Conservation (phyloP, 2,888 invertebrate species). For the Eumacrocentrus americanus region DNA sequence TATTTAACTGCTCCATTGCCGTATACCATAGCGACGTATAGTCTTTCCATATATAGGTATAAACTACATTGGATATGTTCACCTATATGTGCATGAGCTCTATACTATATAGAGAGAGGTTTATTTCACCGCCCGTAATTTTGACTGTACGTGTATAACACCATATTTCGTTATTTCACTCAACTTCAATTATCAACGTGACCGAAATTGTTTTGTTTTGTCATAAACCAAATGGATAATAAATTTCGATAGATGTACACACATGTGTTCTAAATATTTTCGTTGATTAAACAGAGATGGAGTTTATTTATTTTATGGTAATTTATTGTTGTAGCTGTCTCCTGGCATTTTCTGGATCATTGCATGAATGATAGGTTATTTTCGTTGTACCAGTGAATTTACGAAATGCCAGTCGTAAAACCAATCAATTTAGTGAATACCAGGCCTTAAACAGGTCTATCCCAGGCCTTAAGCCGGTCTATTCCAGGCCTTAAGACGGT, state of each 20-base stretch:
- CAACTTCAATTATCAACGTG: conserved; percentile 2
- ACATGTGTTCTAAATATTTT: conserved; percentile 1
- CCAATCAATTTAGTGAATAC: too few relatives aligned
- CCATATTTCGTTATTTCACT: conserved; percentile 4
- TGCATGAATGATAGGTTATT: too few relatives aligned
- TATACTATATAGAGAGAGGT: neutral
- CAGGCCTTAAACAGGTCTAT: too few relatives aligned
- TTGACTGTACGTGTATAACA: neutral
- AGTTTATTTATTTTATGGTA: neutral
- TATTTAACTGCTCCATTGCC: conserved; percentile 36
- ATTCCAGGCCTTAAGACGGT: too few relatives aligned
- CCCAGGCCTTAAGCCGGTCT: too few relatives aligned
- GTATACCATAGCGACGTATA: conserved; percentile 11
- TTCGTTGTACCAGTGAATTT: too few relatives aligned
- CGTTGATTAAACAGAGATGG: neutral
- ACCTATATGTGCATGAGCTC: conserved; percentile 4
- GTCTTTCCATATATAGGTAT: conserved; percentile 1
- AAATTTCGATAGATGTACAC: neutral
- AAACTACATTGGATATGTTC: neutral
- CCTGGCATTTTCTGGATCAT: too few relatives aligned
- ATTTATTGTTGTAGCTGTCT: neutral
- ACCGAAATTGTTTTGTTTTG: neutral
- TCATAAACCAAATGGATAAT: neutral
- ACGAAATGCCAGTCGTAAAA: too few relatives aligned
- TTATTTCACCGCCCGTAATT: conserved; percentile 18